Evolutionary conservation across 2,888 invertebrate genomes (phyloP), one percentile per base, ranked within the genome.

Genomic region (Diadromus collaris): DNA sequence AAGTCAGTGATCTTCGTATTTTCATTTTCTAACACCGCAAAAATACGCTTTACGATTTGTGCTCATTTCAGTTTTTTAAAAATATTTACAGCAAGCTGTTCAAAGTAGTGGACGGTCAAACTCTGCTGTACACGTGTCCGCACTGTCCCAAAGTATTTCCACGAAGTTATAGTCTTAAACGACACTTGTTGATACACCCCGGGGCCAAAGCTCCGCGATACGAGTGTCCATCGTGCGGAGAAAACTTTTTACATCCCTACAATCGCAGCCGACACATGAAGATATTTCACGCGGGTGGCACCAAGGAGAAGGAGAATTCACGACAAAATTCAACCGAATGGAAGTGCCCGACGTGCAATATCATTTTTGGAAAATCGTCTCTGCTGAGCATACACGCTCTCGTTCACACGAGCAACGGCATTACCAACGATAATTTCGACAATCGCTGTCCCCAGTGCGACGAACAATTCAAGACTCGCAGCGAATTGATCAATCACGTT

Each of bases 381-480:
- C 84, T 93, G 9, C 89, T 93, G 16, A 92, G 92, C 85, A 86
- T 93, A 29, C 93, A 93, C 84, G 91, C 91, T 1, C 86, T 92
- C 24, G 90, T 91, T 5, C 93, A 93, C 82, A 21, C 58, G 51
- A 86, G 87, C 68, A 81, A 87, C 19, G 86, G 87, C 44, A 78
- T 84, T 1, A 89, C 88, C n/a, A 85, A 83, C 41, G 85, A 76
- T 21, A 82, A 78, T 5, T 77, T 78, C 19, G 82, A 82, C 9
- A 73, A 77, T 24, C 67, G 80, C 70, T 90, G 90, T 77, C 90
- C 90, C 0, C 88, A 90, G 46, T 90, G 90, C 70, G 85, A 86
- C 48, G 64, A 85, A 10, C 81, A 84, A 54, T 88, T 87, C 56
- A 84, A 87, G 29, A 88, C 85, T 34, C 86, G 91, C 78, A 88